A percentile compares a stretch with the other conserved stretches of the same genome.
phyloP scores from a whole-genome alignment of 1,140 invertebrate species.

The Pemphigus obesinymphae region DNA sequence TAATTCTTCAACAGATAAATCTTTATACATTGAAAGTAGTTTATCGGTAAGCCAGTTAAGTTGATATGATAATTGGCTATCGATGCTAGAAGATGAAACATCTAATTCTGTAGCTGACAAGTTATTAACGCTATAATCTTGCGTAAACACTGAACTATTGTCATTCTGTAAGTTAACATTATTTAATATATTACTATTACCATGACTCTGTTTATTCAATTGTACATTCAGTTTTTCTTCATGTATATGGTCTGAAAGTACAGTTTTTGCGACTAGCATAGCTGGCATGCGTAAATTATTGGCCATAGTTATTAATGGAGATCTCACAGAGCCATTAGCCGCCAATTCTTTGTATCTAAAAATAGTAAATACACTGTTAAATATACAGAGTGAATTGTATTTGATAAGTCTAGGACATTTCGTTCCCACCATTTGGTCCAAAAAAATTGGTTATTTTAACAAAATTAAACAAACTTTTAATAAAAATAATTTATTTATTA shows the following conservation, averaged over 20 bases:
- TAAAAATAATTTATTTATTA: too few species aligned
- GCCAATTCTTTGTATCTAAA: constrained; percentile 6
- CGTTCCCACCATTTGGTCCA: too few species aligned
- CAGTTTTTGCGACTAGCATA: constrained; percentile 11
- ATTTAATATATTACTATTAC: background rate
- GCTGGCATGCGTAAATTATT: constrained; percentile 18
- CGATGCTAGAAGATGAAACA: background rate
- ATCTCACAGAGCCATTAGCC: background rate
- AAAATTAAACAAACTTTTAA: too few species aligned
- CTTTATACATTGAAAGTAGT: background rate
- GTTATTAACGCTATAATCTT: background rate
- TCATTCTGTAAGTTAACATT: background rate
- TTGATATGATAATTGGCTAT: background rate
- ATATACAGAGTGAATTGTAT: too few species aligned
- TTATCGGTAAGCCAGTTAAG: background rate
- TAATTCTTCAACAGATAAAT: background rate
- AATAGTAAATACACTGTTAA: too few species aligned
- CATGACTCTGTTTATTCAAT: background rate
- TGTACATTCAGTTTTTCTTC: background rate
- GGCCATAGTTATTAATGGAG: background rate
- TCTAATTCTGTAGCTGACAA: background rate
- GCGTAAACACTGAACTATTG: background rate
- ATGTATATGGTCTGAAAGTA: background rate
- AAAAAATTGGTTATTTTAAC: too few species aligned
- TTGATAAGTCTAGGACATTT: too few species aligned